Evolutionary conservation across 2,888 invertebrate species (phyloP), one percentile per base, ranked within the genome.

Genomic region (Acleris emargana): DNA sequence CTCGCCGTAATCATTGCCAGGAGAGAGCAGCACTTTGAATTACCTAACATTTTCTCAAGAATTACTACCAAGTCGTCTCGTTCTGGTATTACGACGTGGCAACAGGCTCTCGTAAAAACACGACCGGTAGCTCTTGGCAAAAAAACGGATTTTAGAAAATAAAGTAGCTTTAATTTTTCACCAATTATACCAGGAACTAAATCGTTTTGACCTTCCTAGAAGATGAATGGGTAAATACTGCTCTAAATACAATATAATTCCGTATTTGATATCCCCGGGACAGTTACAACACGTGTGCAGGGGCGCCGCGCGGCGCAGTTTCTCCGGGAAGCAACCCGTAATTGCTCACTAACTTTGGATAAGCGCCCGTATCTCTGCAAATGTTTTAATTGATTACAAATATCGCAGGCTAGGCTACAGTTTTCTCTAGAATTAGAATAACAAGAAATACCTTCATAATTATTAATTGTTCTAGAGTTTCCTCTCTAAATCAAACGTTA

Each of bases 1-100:
- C 83, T 73, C 72, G 69, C 69, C 67, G 79, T 83, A 83, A 85
- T 86, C 86, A 84, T 73, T 62, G 74, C 68, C 63, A 68, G 67
- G 68, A 68, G 67, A 67, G 68, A 64, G 61, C 61, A 50, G 63
- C 68, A 66, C 61, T 64, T 61, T 66, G 66, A 61, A 66, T 66
- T 57, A 66, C 60, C 60, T 61, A 57, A 66, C 66, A 66, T 66
- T 66, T 66, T 60, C 49, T 54, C 59, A 50, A 49, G 43, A 64
- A 64, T 55, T 60, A 64, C 47, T 45, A 28, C 59, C n/a, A 59
- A 54, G 58, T 53, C 32, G 43, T 59, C 20, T 32, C 50, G 32
- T 55, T 55, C 50, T 50, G 43, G 49, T 58, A 54, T 43, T 49
- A 18, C 45, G 43, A 54, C 53, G 54, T 43, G 50, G 43, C 59